A percentile compares a stretch with the other conserved stretches of the same genome.
phyloP scores from a whole-genome alignment of 1,140 invertebrate species.

The Ostrea denselamellosa region DNA sequence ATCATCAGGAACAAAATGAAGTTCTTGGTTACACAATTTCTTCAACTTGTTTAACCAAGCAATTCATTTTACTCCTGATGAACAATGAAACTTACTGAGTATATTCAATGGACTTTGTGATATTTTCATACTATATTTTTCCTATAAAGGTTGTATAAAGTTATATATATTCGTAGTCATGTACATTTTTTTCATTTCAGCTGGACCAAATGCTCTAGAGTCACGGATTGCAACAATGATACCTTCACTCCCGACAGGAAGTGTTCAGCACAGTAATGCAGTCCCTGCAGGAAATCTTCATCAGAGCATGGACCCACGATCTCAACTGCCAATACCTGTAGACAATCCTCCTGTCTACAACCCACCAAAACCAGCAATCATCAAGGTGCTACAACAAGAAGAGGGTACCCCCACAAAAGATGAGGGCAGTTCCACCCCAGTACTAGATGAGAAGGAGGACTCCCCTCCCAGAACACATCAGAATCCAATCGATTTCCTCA shows the following conservation, averaged over 20 bases:
- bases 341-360: constrained; percentile 55
- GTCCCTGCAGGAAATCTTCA: neutral
- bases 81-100: too few species aligned
- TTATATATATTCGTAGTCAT: too few species aligned
- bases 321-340: constrained; percentile 40
- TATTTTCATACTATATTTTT: too few species aligned
- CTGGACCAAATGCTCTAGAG: constrained; percentile 30
- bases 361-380: constrained; percentile 49
- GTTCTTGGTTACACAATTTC: too few species aligned
- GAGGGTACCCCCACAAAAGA: constrained; percentile 56
- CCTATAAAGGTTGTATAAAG: too few species aligned
- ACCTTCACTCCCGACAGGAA: constrained; percentile 13
- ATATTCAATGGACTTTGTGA: too few species aligned
- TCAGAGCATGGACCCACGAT: neutral
- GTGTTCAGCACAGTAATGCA: constrained; percentile 18
- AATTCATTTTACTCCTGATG: too few species aligned
- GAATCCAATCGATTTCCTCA: constrained; percentile 75
- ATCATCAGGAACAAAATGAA: too few species aligned
- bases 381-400: constrained; percentile 44
- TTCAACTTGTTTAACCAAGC: too few species aligned
- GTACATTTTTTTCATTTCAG: constrained; percentile 24
- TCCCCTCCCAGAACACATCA: constrained; percentile 60
- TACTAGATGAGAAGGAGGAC: constrained; percentile 69
- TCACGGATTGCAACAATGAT: constrained; percentile 44
- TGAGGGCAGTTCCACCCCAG: constrained; percentile 70